These are phyloP conservation scores for Alexandromys fortis DNA, from an alignment of 2,113 vertebrate genomes.

Conservation along the genomic window DNA sequence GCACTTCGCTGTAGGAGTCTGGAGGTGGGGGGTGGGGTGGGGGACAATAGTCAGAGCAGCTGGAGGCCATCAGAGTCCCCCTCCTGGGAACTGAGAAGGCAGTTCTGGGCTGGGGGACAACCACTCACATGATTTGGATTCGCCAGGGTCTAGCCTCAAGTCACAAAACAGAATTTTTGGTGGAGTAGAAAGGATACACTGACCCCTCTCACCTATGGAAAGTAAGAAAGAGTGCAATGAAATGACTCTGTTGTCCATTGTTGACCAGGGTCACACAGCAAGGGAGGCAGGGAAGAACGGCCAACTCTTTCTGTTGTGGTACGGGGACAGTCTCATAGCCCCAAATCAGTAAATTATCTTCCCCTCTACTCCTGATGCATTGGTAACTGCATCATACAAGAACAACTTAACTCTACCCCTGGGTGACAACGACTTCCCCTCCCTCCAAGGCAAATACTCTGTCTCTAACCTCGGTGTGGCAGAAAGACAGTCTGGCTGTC, in stretches of 20 bases:
- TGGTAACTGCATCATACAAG: background rate
- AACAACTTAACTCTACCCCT: background rate
- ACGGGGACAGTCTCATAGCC: background rate
- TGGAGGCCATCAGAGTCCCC: background rate
- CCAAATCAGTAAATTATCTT: background rate
- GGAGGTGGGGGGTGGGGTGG: background rate
- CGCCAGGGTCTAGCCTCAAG: slow-evolving; percentile 95
- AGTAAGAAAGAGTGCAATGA: background rate
- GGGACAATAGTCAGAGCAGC: slow-evolving; percentile 24
- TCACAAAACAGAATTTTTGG: slow-evolving; percentile 99
- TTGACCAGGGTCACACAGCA: background rate
- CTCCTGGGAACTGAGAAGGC: slow-evolving; percentile 36
- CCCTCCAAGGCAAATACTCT: background rate
- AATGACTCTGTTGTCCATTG: background rate
- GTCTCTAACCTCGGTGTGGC: slow-evolving; percentile 94
- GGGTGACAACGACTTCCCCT: background rate
- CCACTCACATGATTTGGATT: slow-evolving; percentile 93
- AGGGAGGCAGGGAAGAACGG: background rate
- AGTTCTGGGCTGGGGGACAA: background rate
- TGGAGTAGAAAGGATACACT: slow-evolving; percentile 97
- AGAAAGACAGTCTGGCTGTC: slow-evolving; percentile 97
- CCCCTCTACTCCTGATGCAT: background rate
- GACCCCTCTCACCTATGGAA: slow-evolving; percentile 94
- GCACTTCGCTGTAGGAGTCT: slow-evolving; percentile 96
- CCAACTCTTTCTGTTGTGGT: background rate